Base-by-base conservation (phyloP, 2,888 invertebrate species). In the Sarcophaga carnaria region DNA sequence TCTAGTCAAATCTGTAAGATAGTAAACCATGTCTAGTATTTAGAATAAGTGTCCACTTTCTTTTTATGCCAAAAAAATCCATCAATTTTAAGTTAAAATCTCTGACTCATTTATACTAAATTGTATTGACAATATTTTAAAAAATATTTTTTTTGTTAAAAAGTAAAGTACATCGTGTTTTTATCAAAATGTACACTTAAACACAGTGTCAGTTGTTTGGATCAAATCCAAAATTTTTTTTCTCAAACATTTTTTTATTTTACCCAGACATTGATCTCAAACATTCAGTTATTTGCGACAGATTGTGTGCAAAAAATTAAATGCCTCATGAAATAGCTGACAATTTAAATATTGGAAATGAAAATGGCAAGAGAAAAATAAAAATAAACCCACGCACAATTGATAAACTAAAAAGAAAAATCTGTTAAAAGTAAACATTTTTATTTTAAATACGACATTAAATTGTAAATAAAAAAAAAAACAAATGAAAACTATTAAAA, bases 141-240 rank as follows among this genome's bases (percentile, higher is more conserved):
- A 54, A 54, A 54, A 3, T 54, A 54, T 54, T 54, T 54, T 54
- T 54, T 54, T 0, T 54, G 6, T 1, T 14, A 17, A 54, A 54
- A 14, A 10, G 3, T 3, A 14, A 54, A 14, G 54, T 54, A 37
- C 37, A 37, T 37, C 2, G 37, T 37, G 37, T 54, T 54, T 49
- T 54, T 17, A 54, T 4, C 54, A 54, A 54, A 12, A 54, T 54
- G 2, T 14, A 54, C 54, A 54, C 12, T 54, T 54, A 54, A 54
- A 54, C 54, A 25, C 64, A 27, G 54, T 71, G 49, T 59, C 66
- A 72, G 71, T 80, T 72, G 72, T 54, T 80, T 80, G 80, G 80
- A 54, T 17, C 14, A 12, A 11, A 62, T 66, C 80, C 80, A 80
- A 62, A 14, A 66, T 79, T 72, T n/a, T 66, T 71, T 25, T 3